Percentiles rank a stretch among this genome's conserved stretches.
Evolutionary conservation across 2,113 vertebrate species (phyloP).

Genomic region (Riparia riparia): DNA sequence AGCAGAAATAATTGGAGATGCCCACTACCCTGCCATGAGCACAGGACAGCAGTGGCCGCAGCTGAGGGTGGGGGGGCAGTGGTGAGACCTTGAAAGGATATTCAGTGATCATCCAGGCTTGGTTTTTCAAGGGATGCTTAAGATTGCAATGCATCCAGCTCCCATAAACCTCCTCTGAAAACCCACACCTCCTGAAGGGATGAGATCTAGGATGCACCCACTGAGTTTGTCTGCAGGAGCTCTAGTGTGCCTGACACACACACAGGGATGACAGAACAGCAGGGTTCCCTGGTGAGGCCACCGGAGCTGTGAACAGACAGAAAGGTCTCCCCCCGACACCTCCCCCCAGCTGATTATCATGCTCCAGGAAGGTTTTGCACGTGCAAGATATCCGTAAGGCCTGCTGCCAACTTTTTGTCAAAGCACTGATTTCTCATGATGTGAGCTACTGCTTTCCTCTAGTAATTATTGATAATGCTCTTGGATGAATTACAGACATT

Average conservation of each 20-base stretch:
- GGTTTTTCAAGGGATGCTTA: background rate
- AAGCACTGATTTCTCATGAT: background rate
- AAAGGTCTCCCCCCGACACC: background rate
- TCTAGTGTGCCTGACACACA: background rate
- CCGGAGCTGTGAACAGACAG: background rate
- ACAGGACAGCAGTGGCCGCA: accelerated
- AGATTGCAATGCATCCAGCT: background rate
- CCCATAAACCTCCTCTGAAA: background rate
- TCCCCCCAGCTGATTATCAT: background rate
- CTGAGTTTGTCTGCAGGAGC: background rate
- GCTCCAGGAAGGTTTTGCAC: slow-evolving; percentile 27
- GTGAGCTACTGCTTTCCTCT: slow-evolving; percentile 38
- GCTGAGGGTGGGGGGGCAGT: background rate
- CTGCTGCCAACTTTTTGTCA: slow-evolving; percentile 45
- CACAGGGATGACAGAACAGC: background rate
- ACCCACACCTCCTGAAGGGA: background rate
- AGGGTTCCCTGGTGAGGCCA: background rate
- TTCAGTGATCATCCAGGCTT: background rate
- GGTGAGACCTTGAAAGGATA: background rate
- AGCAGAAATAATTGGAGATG: background rate
- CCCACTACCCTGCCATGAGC: background rate
- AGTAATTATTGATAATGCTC: slow-evolving; percentile 68
- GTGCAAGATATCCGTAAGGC: slow-evolving; percentile 35
- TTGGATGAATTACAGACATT: slow-evolving; percentile 69
- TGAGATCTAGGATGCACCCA: background rate